Evolutionary conservation across 2,113 vertebrate species (phyloP), one percentile per base, ranked within the genome.

Genomic region (Rattus norvegicus): DNA sequence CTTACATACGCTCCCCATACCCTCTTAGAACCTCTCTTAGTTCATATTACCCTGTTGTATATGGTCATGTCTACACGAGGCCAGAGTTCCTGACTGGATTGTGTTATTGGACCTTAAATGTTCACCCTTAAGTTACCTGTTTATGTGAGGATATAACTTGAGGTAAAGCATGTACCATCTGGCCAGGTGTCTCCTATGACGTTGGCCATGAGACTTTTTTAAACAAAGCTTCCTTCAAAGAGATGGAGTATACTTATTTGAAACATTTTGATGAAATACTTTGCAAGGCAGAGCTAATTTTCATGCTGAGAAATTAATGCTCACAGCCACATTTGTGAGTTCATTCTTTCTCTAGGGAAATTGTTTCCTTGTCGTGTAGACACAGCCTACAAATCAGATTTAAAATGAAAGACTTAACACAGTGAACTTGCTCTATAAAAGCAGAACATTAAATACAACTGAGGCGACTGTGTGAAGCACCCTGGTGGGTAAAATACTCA

Each of bases 181-280:
- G 61, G 95, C 65, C 83, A 96, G 96, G 88, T 95, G 79, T 94
- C 84, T 97, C 92, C 94, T 90, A 92, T 93, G 88, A 73, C 92
- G 91, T 92, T 88, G 95, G 96, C 76, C 95, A 97, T 73, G 91
- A 92, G 86, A 89, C 90, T 97, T 87, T 97, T 43, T 43, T 43
- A 43, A 94, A 95, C 87, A 92, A 97, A 63, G 52, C 33, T 96
- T 92, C 95, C 93, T 91, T 96, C 93, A 90, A 30, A 20, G 86
- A 90, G 84, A 93, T 81, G 75, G 84, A 96, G 84, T 91, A 92
- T 22, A 93, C 86, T 92, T 97, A 96, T 95, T 93, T 95, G 94
- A 97, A 94, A 95, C 76, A 95, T 96, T 96, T 91, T 93, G 90
- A 95, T 97, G 94, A 97, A 95, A 95, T 84, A 94, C 43, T 95